Conservation (phyloP, 1,140 invertebrate species). For the Planococcus citri region DNA sequence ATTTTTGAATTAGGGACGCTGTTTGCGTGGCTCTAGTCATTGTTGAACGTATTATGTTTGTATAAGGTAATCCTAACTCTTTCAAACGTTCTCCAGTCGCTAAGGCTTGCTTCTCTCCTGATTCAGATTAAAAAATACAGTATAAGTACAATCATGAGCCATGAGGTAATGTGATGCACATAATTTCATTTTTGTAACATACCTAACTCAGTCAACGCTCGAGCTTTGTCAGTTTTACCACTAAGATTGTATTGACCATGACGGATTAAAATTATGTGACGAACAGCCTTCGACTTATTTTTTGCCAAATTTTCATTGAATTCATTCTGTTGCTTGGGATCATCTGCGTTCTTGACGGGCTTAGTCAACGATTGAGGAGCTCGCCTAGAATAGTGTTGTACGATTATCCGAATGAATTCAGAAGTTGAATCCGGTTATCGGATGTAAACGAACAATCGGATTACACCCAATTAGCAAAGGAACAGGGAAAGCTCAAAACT, state of each 20-base stretch:
- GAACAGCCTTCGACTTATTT: slow-evolving; percentile 49
- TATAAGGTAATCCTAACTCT: slow-evolving; percentile 63
- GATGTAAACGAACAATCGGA: no score
- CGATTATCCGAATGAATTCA: no score
- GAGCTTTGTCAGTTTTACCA: slow-evolving; percentile 58
- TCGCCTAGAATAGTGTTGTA: slow-evolving; percentile 39
- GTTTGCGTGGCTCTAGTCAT: slow-evolving; percentile 65
- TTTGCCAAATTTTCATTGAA: slow-evolving; percentile 27
- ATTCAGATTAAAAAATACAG: background rate
- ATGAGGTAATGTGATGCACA: background rate
- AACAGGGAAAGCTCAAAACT: no score
- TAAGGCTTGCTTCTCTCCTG: slow-evolving; percentile 70
- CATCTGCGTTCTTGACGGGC: slow-evolving; percentile 38
- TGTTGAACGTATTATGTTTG: slow-evolving; percentile 68
- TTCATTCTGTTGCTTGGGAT: slow-evolving; percentile 46
- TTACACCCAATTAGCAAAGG: no score
- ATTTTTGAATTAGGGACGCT: slow-evolving; percentile 27
- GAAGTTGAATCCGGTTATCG: no score
- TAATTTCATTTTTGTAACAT: slow-evolving; percentile 23
- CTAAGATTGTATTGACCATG: slow-evolving; percentile 85
- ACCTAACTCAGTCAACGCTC: slow-evolving; percentile 67
- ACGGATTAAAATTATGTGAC: slow-evolving; percentile 81
- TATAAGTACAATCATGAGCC: background rate
- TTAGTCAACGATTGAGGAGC: slow-evolving; percentile 57
- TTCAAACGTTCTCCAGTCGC: slow-evolving; percentile 63